phyloP scores from a whole-genome alignment of 2,113 vertebrate genomes.

The Notothenia rossii region DNA sequence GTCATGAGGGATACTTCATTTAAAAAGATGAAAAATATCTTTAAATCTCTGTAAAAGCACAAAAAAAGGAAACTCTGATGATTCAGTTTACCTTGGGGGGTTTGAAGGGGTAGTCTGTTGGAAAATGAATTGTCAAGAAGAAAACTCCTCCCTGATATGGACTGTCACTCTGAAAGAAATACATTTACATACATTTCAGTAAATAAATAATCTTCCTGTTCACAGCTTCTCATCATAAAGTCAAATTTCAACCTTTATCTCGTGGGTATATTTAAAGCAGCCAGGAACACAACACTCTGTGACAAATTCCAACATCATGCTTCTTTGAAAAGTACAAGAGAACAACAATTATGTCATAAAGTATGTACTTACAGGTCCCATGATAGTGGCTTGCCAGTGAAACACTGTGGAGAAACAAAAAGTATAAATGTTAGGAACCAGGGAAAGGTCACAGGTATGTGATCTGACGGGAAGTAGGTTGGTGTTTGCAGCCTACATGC shows the following conservation, averaged over 20 bases:
- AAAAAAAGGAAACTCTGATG: neutral
- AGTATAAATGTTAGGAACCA: conserved; percentile 16
- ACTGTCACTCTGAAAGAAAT: conserved; percentile 81
- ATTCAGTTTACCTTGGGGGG: conserved; percentile 82
- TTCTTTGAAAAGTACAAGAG: neutral
- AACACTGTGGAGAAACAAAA: conserved; percentile 75
- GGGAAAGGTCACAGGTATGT: conserved; percentile 32
- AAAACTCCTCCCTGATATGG: conserved; percentile 88
- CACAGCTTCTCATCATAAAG: conserved; percentile 24
- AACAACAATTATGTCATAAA: conserved; percentile 19
- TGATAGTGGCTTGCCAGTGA: conserved; percentile 87
- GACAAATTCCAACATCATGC: neutral
- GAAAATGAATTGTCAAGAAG: conserved; percentile 88
- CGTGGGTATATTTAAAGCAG: conserved; percentile 1
- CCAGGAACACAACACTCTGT: neutral
- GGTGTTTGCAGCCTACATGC: neutral
- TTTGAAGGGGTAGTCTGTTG: conserved; percentile 89
- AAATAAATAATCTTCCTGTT: neutral
- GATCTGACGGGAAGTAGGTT: conserved; percentile 14
- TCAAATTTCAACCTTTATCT: conserved; percentile 48
- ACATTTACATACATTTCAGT: conserved; percentile 29
- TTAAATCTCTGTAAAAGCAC: neutral
- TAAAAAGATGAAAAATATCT: neutral
- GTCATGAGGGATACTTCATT: neutral
- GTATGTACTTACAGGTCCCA: conserved; percentile 84